A percentile compares a stretch with the other conserved stretches of the same genome.
Conservation (phyloP, 2,113 vertebrate species). For the Pedionomus torquatus region DNA sequence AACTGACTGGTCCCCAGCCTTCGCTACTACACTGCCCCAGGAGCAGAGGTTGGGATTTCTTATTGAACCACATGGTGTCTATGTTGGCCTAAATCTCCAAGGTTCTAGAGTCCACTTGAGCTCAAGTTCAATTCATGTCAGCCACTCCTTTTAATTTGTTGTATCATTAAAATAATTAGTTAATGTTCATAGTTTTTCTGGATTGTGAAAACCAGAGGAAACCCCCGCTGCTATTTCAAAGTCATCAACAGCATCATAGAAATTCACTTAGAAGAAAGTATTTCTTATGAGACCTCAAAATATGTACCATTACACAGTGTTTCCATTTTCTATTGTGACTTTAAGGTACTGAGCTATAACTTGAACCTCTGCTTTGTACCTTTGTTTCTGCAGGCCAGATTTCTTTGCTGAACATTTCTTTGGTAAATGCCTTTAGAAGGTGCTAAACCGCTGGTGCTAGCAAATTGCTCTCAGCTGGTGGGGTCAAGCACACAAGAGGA, state of each 20-base stretch:
- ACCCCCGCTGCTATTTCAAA: background rate
- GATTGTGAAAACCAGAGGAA: background rate
- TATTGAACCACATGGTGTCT: background rate
- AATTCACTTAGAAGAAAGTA: background rate
- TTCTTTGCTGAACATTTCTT: background rate
- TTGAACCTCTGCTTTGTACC: background rate
- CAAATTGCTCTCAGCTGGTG: background rate
- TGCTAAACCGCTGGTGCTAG: background rate
- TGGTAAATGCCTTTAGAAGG: background rate
- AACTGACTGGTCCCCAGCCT: background rate
- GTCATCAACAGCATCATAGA: background rate
- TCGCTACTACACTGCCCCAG: background rate
- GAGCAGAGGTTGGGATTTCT: background rate
- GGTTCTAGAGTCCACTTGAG: background rate
- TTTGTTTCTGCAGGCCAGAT: background rate
- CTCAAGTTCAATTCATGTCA: background rate
- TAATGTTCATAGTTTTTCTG: background rate
- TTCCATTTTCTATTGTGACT: background rate
- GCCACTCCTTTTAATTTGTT: background rate
- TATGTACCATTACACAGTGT: accelerated
- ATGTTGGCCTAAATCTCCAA: background rate
- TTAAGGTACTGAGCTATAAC: background rate
- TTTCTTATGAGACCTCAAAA: background rate
- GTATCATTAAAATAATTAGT: background rate
- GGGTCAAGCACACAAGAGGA: background rate